Evolutionary conservation across 2,888 invertebrate species (phyloP).

Genomic region (Aquatica leii): DNA sequence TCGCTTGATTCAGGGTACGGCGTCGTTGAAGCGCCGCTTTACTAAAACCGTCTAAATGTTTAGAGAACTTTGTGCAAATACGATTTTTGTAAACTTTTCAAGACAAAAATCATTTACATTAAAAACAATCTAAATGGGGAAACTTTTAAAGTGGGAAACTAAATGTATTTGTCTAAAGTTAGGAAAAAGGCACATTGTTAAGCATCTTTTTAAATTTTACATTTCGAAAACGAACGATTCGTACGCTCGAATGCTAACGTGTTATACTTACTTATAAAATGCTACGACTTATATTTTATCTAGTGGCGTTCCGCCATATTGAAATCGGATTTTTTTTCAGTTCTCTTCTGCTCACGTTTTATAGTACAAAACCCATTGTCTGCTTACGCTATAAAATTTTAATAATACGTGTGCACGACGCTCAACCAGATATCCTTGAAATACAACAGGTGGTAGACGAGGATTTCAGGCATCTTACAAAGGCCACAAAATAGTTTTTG

Average conservation of each 20-base stretch:
- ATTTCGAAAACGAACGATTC: slow-evolving; percentile 16
- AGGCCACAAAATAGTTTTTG: not conserved
- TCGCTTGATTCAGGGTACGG: slow-evolving; percentile 23
- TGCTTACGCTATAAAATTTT: slow-evolving; percentile 20
- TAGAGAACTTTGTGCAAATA: slow-evolving; percentile 29
- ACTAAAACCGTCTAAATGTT: slow-evolving; percentile 30
- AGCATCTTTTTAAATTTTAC: slow-evolving; percentile 28
- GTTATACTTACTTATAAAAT: slow-evolving; percentile 30
- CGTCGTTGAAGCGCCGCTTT: slow-evolving; percentile 13
- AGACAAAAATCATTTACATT: slow-evolving; percentile 39
- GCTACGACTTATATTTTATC: not conserved
- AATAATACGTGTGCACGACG: slow-evolving; percentile 21
- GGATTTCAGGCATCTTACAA: slow-evolving; percentile 1
- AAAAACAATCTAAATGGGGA: slow-evolving; percentile 37
- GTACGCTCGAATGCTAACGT: slow-evolving; percentile 10
- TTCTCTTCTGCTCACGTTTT: slow-evolving; percentile 9
- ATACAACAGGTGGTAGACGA: slow-evolving; percentile 28
- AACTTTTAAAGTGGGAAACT: slow-evolving; percentile 34
- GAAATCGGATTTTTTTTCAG: not conserved
- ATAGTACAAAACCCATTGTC: slow-evolving; percentile 18
- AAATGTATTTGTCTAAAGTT: slow-evolving; percentile 33
- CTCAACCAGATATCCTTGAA: slow-evolving; percentile 23
- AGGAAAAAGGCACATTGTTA: slow-evolving; percentile 29
- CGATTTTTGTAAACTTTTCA: slow-evolving; percentile 30
- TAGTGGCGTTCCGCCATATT: not conserved